Base-by-base conservation (phyloP, 2,888 invertebrate genomes). In the Nomada fucata region DNA sequence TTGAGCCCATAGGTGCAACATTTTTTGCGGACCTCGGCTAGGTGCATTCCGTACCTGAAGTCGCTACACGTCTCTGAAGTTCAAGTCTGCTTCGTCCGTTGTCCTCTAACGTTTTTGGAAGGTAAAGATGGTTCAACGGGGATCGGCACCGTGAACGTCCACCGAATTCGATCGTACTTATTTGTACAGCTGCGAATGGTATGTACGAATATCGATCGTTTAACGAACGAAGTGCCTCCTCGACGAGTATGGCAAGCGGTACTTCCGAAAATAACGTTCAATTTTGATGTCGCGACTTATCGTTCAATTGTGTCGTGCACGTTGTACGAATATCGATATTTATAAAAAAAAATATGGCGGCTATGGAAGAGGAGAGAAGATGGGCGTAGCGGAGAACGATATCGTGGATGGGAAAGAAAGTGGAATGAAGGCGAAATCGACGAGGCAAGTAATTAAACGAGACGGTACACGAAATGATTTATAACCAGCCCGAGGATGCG, bases 391-490 rank as follows among this genome's bases (percentile, higher is more conserved):
- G 44, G 4, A 15, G 29, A 5, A 29, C 13, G 3, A 26, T 18
- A 11, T 7, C 15, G 59, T n/a, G 52, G 23, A 68, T 4, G 55
- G 52, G 60, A 36, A 47, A 18, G 26, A 23, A 42, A 36, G 23
- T 15, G 55, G 10, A 20, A n/a, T n/a, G 26, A 36, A 57, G 50
- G 29, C 36, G 60, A 55, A 61, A 76, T 64, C 53, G 61, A 73
- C 20, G 57, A 64, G 65, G 61, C 67, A 68, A 68, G 52, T 72
- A 75, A 84, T 80, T 59, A 64, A 74, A 65, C 61, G 23, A 42
- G 63, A 44, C 55, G 36, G 70, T 61, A 36, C 61, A 61, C 36
- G 47, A 70, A 60, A 84, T 84, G 75, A 84, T 84, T 78, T 73
- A 76, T 64, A 63, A 74, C 50, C 11, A 26, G 23, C 36, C 20